These are phyloP conservation scores for Zhuqinia jingwanae DNA, from an alignment of 2,888 invertebrate genomes.

Conservation along the genomic window DNA sequence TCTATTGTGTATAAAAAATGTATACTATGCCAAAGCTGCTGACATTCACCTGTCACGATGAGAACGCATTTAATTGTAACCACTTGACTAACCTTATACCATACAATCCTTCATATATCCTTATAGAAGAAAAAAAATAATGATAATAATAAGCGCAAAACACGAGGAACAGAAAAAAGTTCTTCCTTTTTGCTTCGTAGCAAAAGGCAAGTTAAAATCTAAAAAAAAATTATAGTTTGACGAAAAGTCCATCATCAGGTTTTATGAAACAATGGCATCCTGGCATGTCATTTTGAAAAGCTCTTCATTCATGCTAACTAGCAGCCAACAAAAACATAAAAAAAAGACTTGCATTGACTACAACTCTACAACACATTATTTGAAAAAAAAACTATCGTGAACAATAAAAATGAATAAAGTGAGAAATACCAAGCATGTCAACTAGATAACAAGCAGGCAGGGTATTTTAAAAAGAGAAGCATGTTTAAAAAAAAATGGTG, in stretches of 20 bases:
- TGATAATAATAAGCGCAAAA: not conserved
- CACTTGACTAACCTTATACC: slow-evolving; percentile 7
- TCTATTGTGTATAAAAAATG: slow-evolving; percentile 45
- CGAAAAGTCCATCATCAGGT: slow-evolving; percentile 72
- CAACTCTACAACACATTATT: slow-evolving; percentile 37
- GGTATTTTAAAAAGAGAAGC: slow-evolving; percentile 6
- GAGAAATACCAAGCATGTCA: slow-evolving; percentile 52
- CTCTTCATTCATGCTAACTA: slow-evolving; percentile 73
- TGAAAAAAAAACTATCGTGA: slow-evolving; percentile 14
- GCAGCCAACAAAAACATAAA: slow-evolving; percentile 36
- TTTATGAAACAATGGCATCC: slow-evolving; percentile 74
- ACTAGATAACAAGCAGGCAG: slow-evolving; percentile 36
- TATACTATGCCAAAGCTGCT: slow-evolving; percentile 51
- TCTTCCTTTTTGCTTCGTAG: slow-evolving; percentile 29
- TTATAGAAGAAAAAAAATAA: not conserved
- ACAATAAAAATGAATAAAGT: slow-evolving; percentile 41
- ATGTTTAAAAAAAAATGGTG: slow-evolving; percentile 53
- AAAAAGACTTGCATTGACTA: slow-evolving; percentile 16
- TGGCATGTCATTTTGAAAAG: slow-evolving; percentile 68
- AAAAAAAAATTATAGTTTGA: slow-evolving; percentile 43
- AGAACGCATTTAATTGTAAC: slow-evolving; percentile 61
- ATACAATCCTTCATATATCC: not conserved
- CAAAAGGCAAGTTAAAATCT: slow-evolving; percentile 8
- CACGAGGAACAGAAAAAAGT: slow-evolving; percentile 32
- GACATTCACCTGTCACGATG: slow-evolving; percentile 68